Evolutionary conservation across 1,140 invertebrate species (phyloP).

Genomic region (Venturia canescens): DNA sequence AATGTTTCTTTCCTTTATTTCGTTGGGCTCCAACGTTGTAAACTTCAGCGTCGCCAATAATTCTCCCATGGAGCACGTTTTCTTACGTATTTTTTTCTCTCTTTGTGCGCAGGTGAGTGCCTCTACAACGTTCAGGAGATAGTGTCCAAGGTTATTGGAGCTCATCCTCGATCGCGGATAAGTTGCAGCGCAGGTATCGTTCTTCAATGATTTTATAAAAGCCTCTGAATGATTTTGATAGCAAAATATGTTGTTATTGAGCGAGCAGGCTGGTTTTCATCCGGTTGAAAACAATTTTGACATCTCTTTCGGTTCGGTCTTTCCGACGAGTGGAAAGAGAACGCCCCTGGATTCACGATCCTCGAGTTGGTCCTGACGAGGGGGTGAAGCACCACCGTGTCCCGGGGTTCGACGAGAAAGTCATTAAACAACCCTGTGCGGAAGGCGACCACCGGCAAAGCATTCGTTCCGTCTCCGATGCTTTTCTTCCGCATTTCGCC

Average conservation of each 20-base stretch:
- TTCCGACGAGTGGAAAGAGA: too few species aligned
- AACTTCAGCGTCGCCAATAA: too few species aligned
- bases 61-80: too few species aligned
- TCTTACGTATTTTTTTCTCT: constrained; percentile 1
- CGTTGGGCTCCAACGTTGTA: too few species aligned
- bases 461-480: neutral
- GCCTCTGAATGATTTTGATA: too few species aligned
- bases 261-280: too few species aligned
- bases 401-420: neutral
- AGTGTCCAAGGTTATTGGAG: constrained; percentile 41
- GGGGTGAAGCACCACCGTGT: neutral
- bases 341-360: too few species aligned
- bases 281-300: too few species aligned
- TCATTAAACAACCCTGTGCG: neutral
- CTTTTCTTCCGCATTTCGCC: constrained; percentile 41
- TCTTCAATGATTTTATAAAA: neutral
- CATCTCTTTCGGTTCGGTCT: too few species aligned
- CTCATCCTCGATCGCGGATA: constrained; percentile 39
- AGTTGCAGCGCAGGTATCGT: constrained; percentile 54
- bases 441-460: neutral
- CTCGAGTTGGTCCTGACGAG: neutral
- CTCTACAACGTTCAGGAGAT: constrained; percentile 45
- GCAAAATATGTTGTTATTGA: too few species aligned
- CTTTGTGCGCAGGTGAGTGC: constrained; percentile 55
- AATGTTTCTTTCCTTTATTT: too few species aligned